These are phyloP conservation scores for Trinectes maculatus DNA, from an alignment of 2,113 vertebrate species.

Conservation along the genomic window DNA sequence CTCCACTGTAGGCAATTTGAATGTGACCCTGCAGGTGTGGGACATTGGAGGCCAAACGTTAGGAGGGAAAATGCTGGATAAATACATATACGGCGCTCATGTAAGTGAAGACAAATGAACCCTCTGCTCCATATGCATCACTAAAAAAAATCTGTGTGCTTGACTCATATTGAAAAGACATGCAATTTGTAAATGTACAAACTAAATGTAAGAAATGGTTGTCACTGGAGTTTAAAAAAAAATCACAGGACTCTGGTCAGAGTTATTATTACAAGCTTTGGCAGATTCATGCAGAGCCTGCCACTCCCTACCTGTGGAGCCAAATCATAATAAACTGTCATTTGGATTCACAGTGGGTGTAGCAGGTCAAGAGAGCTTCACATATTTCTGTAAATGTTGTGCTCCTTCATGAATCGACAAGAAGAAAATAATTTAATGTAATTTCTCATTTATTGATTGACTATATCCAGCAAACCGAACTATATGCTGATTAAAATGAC, in stretches of 20 bases:
- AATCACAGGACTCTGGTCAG: conserved; percentile 24
- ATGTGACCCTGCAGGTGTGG: conserved; percentile 98
- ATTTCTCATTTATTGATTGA: conserved; percentile 1
- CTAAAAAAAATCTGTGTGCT: conserved; percentile 5
- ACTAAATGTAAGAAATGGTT: conserved; percentile 4
- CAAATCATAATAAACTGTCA: conserved; percentile 59
- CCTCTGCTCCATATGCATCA: neutral
- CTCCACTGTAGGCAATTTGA: conserved; percentile 89
- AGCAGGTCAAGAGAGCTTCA: conserved; percentile 25
- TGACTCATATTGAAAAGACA: neutral
- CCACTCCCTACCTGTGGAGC: conserved; percentile 44
- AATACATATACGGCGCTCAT: conserved; percentile 97
- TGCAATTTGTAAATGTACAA: conserved; percentile 2
- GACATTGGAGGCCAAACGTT: conserved; percentile 98
- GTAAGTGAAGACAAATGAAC: conserved; percentile 54
- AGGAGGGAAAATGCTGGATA: conserved; percentile 99
- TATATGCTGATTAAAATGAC: conserved; percentile 17
- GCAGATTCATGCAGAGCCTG: conserved; percentile 33
- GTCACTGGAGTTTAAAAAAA: conserved; percentile 11
- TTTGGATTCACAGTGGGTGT: conserved; percentile 29
- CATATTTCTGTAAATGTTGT: no score
- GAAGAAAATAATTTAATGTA: no score
- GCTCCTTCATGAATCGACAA: no score
- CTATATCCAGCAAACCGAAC: neutral
- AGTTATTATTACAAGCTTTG: conserved; percentile 51